Percentiles rank a stretch among this genome's conserved stretches.
These are phyloP conservation scores for Leptinotarsa undecemlineata DNA, from an alignment of 1,140 invertebrate genomes.

Conservation along the genomic window DNA sequence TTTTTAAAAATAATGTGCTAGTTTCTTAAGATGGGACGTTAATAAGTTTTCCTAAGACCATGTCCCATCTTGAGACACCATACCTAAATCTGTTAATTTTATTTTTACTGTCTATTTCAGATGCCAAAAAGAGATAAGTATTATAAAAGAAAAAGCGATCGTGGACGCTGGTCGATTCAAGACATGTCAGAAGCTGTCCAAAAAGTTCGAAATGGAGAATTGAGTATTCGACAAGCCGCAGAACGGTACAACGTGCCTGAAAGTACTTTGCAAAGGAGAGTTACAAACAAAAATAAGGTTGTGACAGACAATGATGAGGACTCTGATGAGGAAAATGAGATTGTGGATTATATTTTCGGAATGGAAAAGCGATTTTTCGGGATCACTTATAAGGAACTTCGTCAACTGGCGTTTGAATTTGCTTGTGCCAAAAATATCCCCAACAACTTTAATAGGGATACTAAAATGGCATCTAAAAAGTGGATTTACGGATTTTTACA, in stretches of 20 bases:
- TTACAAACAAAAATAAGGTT: too few relatives aligned
- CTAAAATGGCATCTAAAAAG: slow-evolving; percentile 8
- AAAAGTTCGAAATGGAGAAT: neutral
- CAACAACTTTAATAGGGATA: neutral
- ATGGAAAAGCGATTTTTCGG: slow-evolving; percentile 5
- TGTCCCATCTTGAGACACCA: slow-evolving; percentile 6
- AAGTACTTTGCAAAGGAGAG: too few relatives aligned
- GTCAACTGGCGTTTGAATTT: slow-evolving; percentile 1
- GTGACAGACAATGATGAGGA: too few relatives aligned
- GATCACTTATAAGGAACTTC: slow-evolving; percentile 9
- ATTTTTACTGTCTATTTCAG: neutral
- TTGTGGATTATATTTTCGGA: too few relatives aligned
- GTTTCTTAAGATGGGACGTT: slow-evolving; percentile 1
- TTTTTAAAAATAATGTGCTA: too few relatives aligned
- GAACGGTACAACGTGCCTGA: neutral
- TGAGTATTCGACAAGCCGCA: slow-evolving; percentile 9
- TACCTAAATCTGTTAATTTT: neutral
- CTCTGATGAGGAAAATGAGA: too few relatives aligned
- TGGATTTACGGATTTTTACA: slow-evolving; percentile 13
- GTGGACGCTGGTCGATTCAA: neutral
- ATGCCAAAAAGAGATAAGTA: neutral
- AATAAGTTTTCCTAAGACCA: neutral
- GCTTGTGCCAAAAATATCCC: neutral
- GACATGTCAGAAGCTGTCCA: neutral
- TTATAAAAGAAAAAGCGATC: neutral